These are phyloP conservation scores for Drosophila mimica DNA, from an alignment of 2,888 invertebrate species.

Conservation along the genomic window DNA sequence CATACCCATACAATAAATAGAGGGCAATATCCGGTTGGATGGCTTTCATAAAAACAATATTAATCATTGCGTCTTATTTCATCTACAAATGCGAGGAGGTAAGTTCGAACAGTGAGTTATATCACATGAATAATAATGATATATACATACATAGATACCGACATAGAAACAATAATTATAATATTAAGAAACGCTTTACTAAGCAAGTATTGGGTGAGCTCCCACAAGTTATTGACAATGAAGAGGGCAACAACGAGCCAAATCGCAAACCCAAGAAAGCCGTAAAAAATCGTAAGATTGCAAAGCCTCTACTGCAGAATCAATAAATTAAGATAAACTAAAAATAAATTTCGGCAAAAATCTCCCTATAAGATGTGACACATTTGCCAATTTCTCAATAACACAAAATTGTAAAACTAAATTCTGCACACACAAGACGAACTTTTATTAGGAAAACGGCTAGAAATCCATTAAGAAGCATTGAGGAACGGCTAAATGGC, in stretches of 20 bases:
- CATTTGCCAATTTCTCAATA: background rate
- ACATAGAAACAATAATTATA: background rate
- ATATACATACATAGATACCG: background rate
- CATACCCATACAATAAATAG: no score
- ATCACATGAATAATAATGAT: background rate
- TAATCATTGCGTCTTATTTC: no score
- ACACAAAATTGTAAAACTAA: background rate
- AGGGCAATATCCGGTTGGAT: no score
- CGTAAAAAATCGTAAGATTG: no score
- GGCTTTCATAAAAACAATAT: no score
- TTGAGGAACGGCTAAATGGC: no score
- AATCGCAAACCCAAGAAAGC: background rate
- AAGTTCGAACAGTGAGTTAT: no score
- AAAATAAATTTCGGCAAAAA: background rate
- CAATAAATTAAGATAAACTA: background rate
- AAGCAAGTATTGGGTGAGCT: background rate
- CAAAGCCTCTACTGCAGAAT: no score
- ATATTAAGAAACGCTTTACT: background rate
- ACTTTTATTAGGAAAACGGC: background rate
- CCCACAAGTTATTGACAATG: background rate
- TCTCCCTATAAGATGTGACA: no score
- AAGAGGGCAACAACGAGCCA: background rate
- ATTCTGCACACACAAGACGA: background rate
- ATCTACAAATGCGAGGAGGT: no score
- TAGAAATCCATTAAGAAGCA: background rate